These are phyloP conservation scores for Squalus acanthias DNA, from an alignment of 2,797 vertebrate species.

Conservation along the genomic window DNA sequence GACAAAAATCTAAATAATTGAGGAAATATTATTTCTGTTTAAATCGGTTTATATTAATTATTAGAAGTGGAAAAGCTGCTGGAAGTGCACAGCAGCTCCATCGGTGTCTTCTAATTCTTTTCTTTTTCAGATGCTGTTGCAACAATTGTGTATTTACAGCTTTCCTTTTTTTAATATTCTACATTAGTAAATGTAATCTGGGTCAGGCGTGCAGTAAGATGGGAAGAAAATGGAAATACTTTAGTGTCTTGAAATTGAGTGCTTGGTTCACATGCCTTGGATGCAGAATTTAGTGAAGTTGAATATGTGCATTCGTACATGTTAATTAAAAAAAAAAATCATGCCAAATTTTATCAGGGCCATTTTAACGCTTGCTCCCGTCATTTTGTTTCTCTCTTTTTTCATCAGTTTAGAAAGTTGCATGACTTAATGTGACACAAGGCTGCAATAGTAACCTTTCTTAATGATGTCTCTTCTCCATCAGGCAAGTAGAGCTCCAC, in stretches of 20 bases:
- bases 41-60: background rate
- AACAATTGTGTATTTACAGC: background rate
- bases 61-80: background rate
- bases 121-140: background rate
- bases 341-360: background rate
- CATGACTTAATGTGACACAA: background rate
- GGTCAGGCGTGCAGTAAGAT: background rate
- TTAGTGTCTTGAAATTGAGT: background rate
- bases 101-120: background rate
- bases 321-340: background rate
- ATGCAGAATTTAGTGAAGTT: background rate
- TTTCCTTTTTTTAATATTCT: background rate
- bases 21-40: background rate
- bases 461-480: background rate
- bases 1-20: background rate
- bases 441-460: background rate
- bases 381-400: background rate
- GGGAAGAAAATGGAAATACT: background rate
- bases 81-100: background rate
- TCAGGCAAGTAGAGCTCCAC: conserved; percentile 67
- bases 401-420: background rate
- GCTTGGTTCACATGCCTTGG: background rate
- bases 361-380: background rate
- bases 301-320: background rate
- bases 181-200: background rate